phyloP scores from a whole-genome alignment of 2,113 vertebrate species.

The Bettongia penicillata region DNA sequence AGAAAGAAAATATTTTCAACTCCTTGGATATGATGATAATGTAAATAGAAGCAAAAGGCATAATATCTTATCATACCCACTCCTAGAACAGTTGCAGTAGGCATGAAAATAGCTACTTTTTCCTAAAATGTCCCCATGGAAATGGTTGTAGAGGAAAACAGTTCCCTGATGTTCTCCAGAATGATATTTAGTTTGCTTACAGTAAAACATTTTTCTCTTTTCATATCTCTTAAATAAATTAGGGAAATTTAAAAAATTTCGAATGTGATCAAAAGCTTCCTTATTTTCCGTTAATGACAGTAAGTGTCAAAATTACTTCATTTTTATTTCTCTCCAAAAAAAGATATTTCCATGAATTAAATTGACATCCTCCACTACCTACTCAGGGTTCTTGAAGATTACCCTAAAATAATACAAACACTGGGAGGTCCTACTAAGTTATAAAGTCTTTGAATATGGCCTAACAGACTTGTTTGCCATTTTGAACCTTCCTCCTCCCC shows the following conservation, averaged over 20 bases:
- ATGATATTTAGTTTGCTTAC: background rate
- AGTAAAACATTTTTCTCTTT: conserved; percentile 11
- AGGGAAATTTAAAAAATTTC: conserved; percentile 11
- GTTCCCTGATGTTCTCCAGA: background rate
- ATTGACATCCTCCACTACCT: background rate
- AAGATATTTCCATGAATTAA: conserved; percentile 65
- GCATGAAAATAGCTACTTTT: background rate
- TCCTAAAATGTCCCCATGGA: conserved; percentile 3
- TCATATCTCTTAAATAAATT: background rate
- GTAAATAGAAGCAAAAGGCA: background rate
- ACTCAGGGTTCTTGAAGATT: background rate
- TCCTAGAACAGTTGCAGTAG: background rate
- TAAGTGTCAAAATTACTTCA: conserved; percentile 56
- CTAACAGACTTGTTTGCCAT: background rate
- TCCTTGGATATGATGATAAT: background rate
- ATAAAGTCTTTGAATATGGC: background rate
- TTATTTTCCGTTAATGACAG: conserved; percentile 42
- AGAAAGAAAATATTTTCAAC: background rate
- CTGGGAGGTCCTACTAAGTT: background rate
- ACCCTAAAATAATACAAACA: background rate
- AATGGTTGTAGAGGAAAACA: background rate
- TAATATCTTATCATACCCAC: background rate
- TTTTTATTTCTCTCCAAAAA: conserved; percentile 59
- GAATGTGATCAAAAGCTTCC: conserved; percentile 45
- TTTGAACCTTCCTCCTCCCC: background rate